Evolutionary conservation across 2,888 invertebrate species (phyloP).

Genomic region (Bruchidius siliquastri): DNA sequence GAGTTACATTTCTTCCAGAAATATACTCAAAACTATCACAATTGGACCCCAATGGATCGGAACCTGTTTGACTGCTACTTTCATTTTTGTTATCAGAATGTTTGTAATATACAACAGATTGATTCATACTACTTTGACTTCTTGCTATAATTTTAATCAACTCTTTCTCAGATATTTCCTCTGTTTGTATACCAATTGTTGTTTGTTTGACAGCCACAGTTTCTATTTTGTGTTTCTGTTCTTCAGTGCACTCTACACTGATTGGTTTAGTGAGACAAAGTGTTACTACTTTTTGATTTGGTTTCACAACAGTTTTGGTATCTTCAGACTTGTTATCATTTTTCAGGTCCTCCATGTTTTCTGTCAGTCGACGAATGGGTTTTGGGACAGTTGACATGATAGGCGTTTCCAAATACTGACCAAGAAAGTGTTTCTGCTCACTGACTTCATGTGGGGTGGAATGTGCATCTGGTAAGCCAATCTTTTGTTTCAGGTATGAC

Average conservation of each 20-base stretch:
- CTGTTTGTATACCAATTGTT: slow-evolving; percentile 28
- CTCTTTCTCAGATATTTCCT: slow-evolving; percentile 12
- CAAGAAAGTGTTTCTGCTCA: slow-evolving; percentile 1
- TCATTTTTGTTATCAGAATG: slow-evolving; percentile 8
- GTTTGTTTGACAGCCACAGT: slow-evolving; percentile 9
- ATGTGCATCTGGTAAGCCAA: slow-evolving; percentile 52
- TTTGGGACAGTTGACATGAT: slow-evolving; percentile 9
- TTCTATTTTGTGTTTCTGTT: slow-evolving; percentile 1
- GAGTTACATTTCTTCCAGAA: background rate
- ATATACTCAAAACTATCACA: slow-evolving; percentile 66
- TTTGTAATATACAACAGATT: slow-evolving; percentile 17
- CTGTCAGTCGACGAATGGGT: slow-evolving; percentile 1
- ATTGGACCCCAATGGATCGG: slow-evolving; percentile 38
- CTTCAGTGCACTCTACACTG: slow-evolving; percentile 29
- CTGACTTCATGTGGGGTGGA: slow-evolving; percentile 47
- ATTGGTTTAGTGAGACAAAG: slow-evolving; percentile 34
- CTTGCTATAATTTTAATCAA: slow-evolving; percentile 4
- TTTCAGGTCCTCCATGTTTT: slow-evolving; percentile 2
- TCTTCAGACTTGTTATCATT: background rate
- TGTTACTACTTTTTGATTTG: slow-evolving; percentile 26
- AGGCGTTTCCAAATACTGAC: slow-evolving; percentile 10
- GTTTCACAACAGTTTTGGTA: slow-evolving; percentile 4
- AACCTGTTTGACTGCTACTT: slow-evolving; percentile 19
- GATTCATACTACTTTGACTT: slow-evolving; percentile 12
- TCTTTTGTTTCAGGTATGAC: slow-evolving; percentile 30